Evolutionary conservation across 2,888 invertebrate species (phyloP).

Genomic region (Platycnemis pennipes): DNA sequence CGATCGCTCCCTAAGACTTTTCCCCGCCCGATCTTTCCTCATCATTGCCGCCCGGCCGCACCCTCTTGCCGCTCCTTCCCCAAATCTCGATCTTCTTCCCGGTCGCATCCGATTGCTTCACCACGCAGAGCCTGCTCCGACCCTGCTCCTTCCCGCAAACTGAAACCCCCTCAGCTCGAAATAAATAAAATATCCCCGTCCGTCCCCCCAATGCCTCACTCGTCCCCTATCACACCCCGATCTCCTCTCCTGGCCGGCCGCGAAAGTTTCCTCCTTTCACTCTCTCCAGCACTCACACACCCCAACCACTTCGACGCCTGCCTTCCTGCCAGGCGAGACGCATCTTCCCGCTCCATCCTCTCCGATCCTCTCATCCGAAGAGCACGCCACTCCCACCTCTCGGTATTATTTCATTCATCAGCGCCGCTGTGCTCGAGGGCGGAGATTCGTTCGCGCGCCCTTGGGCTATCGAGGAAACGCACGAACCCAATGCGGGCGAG

Average conservation of each 20-base stretch:
- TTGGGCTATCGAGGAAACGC: neutral
- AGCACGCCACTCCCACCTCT: neutral
- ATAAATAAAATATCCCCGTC: too few species aligned
- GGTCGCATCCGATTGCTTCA: slow-evolving; percentile 10
- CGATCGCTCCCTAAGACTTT: neutral
- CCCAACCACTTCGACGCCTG: neutral
- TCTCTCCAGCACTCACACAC: neutral
- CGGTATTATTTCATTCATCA: neutral
- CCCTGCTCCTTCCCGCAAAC: too few species aligned
- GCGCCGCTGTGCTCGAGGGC: neutral
- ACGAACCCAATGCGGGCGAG: neutral
- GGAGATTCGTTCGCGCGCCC: neutral
- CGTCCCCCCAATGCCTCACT: neutral
- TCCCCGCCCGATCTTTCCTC: neutral
- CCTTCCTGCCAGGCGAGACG: neutral
- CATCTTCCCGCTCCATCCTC: neutral
- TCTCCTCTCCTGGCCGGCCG: neutral
- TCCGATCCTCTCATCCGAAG: neutral
- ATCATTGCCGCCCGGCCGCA: neutral
- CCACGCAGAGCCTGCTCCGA: neutral
- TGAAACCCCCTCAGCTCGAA: neutral
- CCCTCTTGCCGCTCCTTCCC: neutral
- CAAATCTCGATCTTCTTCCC: neutral
- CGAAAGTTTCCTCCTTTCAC: neutral
- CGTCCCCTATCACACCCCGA: neutral